These are phyloP conservation scores for Formica exsecta DNA, from an alignment of 1,140 invertebrate genomes.

Conservation along the genomic window DNA sequence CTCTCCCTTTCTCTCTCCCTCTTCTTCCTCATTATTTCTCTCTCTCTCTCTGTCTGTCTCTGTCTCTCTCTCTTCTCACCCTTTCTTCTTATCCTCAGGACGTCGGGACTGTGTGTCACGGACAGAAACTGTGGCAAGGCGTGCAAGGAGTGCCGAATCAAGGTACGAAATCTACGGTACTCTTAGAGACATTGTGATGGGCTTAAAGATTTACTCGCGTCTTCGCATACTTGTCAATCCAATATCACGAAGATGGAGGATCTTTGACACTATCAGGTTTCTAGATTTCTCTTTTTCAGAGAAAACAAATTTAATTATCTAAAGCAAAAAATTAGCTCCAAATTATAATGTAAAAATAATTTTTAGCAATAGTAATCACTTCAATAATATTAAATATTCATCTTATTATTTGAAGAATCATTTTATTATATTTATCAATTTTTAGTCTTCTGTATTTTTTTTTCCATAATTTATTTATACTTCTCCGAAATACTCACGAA, in stretches of 20 bases:
- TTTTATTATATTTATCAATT: not conserved
- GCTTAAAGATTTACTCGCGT: constrained; percentile 59
- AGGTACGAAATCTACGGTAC: constrained; percentile 58
- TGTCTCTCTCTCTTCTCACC: not conserved
- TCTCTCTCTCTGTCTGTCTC: no score
- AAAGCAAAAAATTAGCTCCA: not conserved
- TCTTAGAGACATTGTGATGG: constrained; percentile 39
- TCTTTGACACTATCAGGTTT: not conserved
- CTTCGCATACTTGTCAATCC: constrained; percentile 58
- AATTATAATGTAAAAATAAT: not conserved
- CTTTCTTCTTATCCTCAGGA: constrained; percentile 64
- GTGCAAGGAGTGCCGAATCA: constrained; percentile 68
- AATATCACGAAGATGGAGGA: constrained; percentile 48
- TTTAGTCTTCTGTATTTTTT: not conserved
- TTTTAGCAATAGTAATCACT: not conserved
- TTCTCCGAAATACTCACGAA: not conserved
- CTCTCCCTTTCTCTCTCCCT: not conserved
- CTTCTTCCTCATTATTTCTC: not conserved
- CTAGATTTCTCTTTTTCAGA: constrained; percentile 20
- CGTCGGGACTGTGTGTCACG: constrained; percentile 71
- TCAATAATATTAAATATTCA: not conserved
- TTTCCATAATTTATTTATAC: not conserved
- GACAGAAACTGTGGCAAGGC: constrained; percentile 69
- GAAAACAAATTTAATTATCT: constrained; percentile 10
- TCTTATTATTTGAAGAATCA: not conserved